Percentiles rank a stretch among this genome's conserved stretches.
Conservation (phyloP, 2,888 invertebrate species). For the Zygogramma bicolorata region DNA sequence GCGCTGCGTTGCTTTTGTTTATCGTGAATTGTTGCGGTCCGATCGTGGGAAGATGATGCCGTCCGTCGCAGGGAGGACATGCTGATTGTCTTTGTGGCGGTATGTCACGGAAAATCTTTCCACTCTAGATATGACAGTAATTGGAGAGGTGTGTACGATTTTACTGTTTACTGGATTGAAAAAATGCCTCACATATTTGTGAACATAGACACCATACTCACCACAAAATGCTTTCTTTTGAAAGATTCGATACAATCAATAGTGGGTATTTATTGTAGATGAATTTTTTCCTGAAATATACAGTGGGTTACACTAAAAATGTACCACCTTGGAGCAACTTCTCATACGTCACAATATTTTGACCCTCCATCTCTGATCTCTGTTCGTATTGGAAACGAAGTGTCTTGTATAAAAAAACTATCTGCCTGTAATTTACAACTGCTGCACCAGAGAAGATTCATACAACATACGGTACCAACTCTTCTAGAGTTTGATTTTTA, state of each 20-base stretch:
- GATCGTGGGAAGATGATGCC: background rate
- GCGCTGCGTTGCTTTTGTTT: constrained; percentile 13
- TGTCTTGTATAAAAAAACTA: no score
- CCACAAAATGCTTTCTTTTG: background rate
- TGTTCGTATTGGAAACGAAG: no score
- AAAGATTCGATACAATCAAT: background rate
- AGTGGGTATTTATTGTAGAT: no score
- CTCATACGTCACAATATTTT: no score
- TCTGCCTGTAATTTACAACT: no score
- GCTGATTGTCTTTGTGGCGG: constrained; percentile 30
- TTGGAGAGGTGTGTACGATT: constrained; percentile 52
- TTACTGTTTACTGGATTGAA: background rate
- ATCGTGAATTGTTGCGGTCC: constrained; percentile 27
- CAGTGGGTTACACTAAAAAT: no score
- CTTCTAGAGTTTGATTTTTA: no score
- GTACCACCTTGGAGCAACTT: no score
- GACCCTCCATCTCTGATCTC: no score
- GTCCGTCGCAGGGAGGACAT: constrained; percentile 3
- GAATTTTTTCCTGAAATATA: no score
- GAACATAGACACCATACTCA: background rate
- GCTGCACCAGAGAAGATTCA: no score
- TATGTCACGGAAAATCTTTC: constrained; percentile 24
- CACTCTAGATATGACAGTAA: constrained; percentile 56
- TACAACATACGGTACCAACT: no score
- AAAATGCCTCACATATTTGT: background rate